Conservation (phyloP, 2,797 vertebrate species). For the Phoebastria nigripes region DNA sequence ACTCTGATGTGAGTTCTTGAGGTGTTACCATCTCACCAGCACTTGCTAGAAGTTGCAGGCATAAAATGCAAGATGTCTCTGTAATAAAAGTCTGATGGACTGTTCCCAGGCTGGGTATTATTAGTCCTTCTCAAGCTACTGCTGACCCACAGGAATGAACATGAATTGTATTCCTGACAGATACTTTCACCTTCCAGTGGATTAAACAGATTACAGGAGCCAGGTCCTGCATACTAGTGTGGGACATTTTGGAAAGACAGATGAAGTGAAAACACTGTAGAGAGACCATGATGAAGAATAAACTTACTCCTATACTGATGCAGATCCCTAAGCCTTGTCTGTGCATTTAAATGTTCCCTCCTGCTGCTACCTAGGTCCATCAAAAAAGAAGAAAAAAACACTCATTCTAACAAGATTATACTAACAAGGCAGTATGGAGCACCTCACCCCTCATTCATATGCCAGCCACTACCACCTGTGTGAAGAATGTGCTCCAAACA, state of each 20-base stretch:
- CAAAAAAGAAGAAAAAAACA: neutral
- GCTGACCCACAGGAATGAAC: neutral
- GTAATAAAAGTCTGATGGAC: neutral
- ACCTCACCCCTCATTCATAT: neutral
- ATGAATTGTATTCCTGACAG: neutral
- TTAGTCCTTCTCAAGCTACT: neutral
- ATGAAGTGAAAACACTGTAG: neutral
- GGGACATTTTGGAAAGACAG: neutral
- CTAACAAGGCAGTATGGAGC: neutral
- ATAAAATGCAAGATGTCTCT: neutral
- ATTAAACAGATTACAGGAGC: neutral
- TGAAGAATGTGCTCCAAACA: neutral
- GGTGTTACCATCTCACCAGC: neutral
- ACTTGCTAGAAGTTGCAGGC: rapidly evolving
- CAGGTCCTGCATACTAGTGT: neutral
- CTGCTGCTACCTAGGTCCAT: neutral
- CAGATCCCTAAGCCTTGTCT: neutral
- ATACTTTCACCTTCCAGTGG: neutral
- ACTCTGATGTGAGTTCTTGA: neutral
- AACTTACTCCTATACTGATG: neutral
- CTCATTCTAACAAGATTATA: neutral
- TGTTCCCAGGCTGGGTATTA: neutral
- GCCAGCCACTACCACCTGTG: neutral
- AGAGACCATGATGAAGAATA: neutral
- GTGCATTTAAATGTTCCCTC: neutral